These are phyloP conservation scores for Erebia ligea DNA, from an alignment of 2,888 invertebrate genomes.

Conservation along the genomic window DNA sequence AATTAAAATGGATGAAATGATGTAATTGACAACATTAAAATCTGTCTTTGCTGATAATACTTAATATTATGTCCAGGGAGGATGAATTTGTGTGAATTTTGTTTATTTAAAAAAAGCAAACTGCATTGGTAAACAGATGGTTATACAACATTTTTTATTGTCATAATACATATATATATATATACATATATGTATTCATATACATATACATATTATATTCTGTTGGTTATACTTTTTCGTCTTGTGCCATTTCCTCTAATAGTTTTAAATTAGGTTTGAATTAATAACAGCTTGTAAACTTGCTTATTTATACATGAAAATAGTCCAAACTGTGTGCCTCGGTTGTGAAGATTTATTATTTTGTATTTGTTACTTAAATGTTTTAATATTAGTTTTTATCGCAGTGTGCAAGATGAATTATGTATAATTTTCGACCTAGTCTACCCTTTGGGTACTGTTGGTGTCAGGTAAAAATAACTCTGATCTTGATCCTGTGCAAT, in stretches of 20 bases:
- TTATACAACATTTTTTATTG: neutral
- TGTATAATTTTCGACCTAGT: neutral
- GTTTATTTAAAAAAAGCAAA: neutral
- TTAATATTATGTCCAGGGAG: too few relatives aligned
- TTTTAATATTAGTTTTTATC: constrained; percentile 13
- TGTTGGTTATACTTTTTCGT: neutral
- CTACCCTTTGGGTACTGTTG: neutral
- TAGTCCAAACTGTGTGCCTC: constrained; percentile 27
- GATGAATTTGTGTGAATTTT: too few relatives aligned
- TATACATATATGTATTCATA: too few relatives aligned
- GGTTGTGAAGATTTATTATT: constrained; percentile 34
- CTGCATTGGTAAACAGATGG: neutral
- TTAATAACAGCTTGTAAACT: constrained; percentile 32
- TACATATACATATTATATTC: neutral
- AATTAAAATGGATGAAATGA: neutral
- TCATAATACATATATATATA: too few relatives aligned
- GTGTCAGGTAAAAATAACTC: neutral
- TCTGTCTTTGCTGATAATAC: too few relatives aligned
- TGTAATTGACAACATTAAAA: too few relatives aligned
- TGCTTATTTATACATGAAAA: constrained; percentile 32
- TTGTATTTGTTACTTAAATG: constrained; percentile 31
- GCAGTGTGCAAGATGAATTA: constrained; percentile 3
- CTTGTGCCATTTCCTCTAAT: constrained; percentile 35
- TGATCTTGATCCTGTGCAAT: too few relatives aligned
- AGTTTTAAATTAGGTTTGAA: constrained; percentile 26